Evolutionary conservation across 2,113 vertebrate genomes (phyloP), one percentile per base, ranked within the genome.

Genomic region (Oreochromis aureus): DNA sequence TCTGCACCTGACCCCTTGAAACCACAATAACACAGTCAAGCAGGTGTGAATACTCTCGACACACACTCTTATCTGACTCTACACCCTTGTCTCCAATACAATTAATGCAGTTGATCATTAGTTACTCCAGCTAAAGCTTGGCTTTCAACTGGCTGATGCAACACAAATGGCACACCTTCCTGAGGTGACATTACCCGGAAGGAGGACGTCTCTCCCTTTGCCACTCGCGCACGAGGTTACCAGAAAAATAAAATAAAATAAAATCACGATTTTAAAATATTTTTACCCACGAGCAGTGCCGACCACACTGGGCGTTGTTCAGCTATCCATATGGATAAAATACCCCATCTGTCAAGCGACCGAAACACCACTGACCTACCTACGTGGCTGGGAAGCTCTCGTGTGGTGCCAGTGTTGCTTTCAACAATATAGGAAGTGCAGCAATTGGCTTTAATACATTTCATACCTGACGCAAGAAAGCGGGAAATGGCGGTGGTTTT

Each of bases 141-240:
- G 34, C 8, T 71, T 34, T 36, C 6, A n/a, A 24, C 12, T 44
- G 90, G 88, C 92, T 95, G 94, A 95, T 90, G 93, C 93, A 95
- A 94, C 92, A 58, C 63, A 4, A 4, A 34, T 66, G 83, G 76
- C 16, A 54, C 69, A 84, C 85, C 79, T 51, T 16, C 58, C 4
- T 3, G 61, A 24, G 39, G 7, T 55, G 19, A 16, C 41, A 7
- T 1, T 10, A 2, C 16, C 81, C 58, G 87, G 53, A 88, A 90
- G 18, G 19, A 83, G 32, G 24, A 34, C 5, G 5, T 24, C 22
- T 5, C 30, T 6, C 24, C 2, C 41, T 16, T 9, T 39, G 7
- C 5, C 7, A 19, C 2, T 76, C 12, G 19, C 8, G 34, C 7
- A 53, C 48, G 10, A 22, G 1, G 11, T 6, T 15, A 6, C 10